Percentiles rank a stretch among this genome's conserved stretches.
Evolutionary conservation across 2,888 invertebrate genomes (phyloP).

Genomic region (Mallateleia sp.): DNA sequence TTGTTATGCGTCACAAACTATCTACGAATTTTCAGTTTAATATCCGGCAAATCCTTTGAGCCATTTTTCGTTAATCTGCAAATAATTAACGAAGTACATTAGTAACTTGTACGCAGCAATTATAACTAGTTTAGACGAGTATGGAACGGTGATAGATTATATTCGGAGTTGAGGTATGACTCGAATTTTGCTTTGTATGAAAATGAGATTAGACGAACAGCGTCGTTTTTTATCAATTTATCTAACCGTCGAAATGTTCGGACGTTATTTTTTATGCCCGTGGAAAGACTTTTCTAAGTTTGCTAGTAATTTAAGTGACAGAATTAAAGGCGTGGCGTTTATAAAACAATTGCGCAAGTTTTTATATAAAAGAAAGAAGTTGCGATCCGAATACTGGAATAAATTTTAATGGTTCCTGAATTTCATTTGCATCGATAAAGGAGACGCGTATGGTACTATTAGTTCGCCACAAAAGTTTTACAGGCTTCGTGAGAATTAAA

Average conservation of each 20-base stretch:
- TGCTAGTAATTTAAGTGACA: not conserved
- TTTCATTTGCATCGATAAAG: constrained; percentile 57
- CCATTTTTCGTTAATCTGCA: constrained; percentile 60
- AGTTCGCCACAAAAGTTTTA: constrained; percentile 66
- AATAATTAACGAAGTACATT: constrained; percentile 67
- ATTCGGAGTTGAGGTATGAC: constrained; percentile 34
- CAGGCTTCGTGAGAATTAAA: constrained; percentile 74
- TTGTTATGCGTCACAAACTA: constrained; percentile 6
- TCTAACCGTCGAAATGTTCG: not conserved
- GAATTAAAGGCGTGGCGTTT: constrained; percentile 6
- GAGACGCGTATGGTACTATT: constrained; percentile 53
- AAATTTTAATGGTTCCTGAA: constrained; percentile 49
- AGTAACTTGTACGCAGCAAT: constrained; percentile 63
- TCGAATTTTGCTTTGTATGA: constrained; percentile 49
- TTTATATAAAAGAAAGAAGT: constrained; percentile 31
- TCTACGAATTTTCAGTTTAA: constrained; percentile 6
- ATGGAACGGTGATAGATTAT: constrained; percentile 58
- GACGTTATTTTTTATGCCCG: not conserved
- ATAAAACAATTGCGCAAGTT: constrained; percentile 56
- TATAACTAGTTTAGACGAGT: constrained; percentile 61
- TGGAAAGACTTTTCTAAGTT: not conserved
- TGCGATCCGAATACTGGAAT: constrained; percentile 30
- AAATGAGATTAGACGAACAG: constrained; percentile 61
- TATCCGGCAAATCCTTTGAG: constrained; percentile 39
- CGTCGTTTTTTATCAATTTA: constrained; percentile 15